Evolutionary conservation across 2,888 invertebrate genomes (phyloP).

Genomic region (Mesorhabditis spiculigera): DNA sequence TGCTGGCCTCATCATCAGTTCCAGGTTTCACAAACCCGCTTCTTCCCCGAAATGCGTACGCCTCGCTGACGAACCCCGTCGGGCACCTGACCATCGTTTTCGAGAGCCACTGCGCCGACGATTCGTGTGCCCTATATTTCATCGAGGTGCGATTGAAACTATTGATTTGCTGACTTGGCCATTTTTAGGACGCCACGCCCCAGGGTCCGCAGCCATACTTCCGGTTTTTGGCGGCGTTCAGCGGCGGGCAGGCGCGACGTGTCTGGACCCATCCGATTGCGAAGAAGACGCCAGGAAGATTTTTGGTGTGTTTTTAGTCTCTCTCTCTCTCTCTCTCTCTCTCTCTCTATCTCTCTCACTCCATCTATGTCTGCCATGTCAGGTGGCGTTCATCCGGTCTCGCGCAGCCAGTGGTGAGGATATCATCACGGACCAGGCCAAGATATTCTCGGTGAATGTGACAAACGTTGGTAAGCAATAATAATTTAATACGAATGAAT

Average conservation of each 20-base stretch:
- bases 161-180: neutral
- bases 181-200: neutral
- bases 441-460: constrained; percentile 65
- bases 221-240: constrained; percentile 47
- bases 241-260: constrained; percentile 42
- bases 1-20: neutral
- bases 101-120: constrained; percentile 63
- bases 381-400: constrained; percentile 50
- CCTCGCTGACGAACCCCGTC: constrained; percentile 57
- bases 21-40: constrained; percentile 53
- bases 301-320: constrained; percentile 22
- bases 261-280: constrained; percentile 40
- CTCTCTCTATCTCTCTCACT: too few relatives aligned
- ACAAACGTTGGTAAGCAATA: constrained; percentile 62
- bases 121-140: constrained; percentile 64
- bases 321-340: too few relatives aligned
- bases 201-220: constrained; percentile 22
- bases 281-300: constrained; percentile 32
- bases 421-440: constrained; percentile 60
- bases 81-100: constrained; percentile 64
- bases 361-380: neutral
- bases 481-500: neutral
- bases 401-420: constrained; percentile 40
- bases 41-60: constrained; percentile 23
- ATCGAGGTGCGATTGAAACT: constrained; percentile 60